These are phyloP conservation scores for Yponomeuta plumbellus DNA, from an alignment of 2,888 invertebrate species.

Conservation along the genomic window DNA sequence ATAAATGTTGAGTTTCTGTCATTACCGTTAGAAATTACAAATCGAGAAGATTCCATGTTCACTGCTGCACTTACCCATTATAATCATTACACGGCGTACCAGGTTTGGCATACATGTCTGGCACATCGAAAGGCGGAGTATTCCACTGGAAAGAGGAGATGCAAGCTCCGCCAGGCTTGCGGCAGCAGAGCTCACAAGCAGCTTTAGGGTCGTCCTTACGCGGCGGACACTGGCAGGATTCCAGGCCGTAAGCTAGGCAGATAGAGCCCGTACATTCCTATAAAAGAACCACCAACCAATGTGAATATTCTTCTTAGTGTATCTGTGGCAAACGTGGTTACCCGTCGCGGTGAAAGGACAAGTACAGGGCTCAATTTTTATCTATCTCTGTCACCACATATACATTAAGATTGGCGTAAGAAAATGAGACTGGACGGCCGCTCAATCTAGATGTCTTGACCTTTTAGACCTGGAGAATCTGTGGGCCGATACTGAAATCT, in stretches of 20 bases:
- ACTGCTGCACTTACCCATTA: slow-evolving; percentile 78
- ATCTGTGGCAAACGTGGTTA: too few species aligned
- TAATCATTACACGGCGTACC: slow-evolving; percentile 96
- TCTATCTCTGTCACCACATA: too few species aligned
- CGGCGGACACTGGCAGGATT: slow-evolving; percentile 95
- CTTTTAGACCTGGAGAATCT: too few species aligned
- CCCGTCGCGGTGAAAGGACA: too few species aligned
- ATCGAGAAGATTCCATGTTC: not conserved
- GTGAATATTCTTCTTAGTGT: not conserved
- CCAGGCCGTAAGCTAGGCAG: slow-evolving; percentile 95
- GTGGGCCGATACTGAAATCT: too few species aligned
- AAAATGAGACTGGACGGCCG: too few species aligned
- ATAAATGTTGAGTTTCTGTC: too few species aligned
- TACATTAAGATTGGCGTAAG: too few species aligned
- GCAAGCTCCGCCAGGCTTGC: slow-evolving; percentile 85
- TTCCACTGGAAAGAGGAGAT: slow-evolving; percentile 95
- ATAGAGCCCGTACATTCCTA: slow-evolving; percentile 98
- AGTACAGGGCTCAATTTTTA: too few species aligned
- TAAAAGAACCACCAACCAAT: slow-evolving; percentile 21
- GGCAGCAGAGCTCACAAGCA: slow-evolving; percentile 95
- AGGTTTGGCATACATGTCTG: slow-evolving; percentile 94
- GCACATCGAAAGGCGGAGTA: slow-evolving; percentile 90
- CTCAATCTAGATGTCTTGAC: too few species aligned
- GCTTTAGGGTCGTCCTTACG: slow-evolving; percentile 88
- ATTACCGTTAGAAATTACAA: too few species aligned